These are phyloP conservation scores for Dendrolimus punctatus DNA, from an alignment of 1,140 invertebrate genomes.

Conservation along the genomic window DNA sequence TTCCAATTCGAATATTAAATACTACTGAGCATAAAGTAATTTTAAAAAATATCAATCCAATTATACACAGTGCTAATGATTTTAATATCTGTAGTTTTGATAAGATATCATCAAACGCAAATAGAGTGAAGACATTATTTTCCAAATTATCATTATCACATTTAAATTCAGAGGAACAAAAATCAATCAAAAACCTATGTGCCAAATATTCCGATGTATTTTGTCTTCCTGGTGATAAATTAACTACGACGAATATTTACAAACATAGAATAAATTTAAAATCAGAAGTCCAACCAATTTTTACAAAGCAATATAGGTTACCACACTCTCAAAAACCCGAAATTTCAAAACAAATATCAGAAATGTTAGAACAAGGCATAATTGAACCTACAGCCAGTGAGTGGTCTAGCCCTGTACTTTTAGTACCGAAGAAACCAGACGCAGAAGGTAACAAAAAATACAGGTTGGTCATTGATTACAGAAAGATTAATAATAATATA, in stretches of 20 bases:
- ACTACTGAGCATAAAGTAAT: conserved; percentile 10
- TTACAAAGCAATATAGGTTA: conserved; percentile 30
- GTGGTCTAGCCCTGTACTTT: conserved; percentile 17
- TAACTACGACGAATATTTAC: conserved; percentile 23
- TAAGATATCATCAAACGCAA: conserved; percentile 7
- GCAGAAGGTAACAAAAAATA: conserved; percentile 11
- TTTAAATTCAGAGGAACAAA: conserved; percentile 24
- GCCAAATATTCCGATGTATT: conserved; percentile 30
- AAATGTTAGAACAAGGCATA: conserved; percentile 13
- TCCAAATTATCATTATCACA: conserved; percentile 18
- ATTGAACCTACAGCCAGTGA: conserved; percentile 17
- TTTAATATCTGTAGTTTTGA: conserved; percentile 18
- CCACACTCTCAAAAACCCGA: conserved; percentile 20
- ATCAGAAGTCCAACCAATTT: conserved; percentile 19
- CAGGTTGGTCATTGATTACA: conserved; percentile 11
- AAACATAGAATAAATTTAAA: conserved; percentile 23
- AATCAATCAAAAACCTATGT: conserved; percentile 24
- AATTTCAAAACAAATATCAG: conserved; percentile 12
- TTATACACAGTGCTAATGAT: conserved; percentile 5
- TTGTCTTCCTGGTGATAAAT: conserved; percentile 19
- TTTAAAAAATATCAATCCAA: conserved; percentile 12
- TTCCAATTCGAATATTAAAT: conserved; percentile 17
- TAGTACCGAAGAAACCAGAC: conserved; percentile 21
- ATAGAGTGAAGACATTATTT: conserved; percentile 14
- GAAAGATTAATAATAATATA: conserved; percentile 9